Conservation (phyloP, 2,797 vertebrate species). For the Fistularia tabacaria region DNA sequence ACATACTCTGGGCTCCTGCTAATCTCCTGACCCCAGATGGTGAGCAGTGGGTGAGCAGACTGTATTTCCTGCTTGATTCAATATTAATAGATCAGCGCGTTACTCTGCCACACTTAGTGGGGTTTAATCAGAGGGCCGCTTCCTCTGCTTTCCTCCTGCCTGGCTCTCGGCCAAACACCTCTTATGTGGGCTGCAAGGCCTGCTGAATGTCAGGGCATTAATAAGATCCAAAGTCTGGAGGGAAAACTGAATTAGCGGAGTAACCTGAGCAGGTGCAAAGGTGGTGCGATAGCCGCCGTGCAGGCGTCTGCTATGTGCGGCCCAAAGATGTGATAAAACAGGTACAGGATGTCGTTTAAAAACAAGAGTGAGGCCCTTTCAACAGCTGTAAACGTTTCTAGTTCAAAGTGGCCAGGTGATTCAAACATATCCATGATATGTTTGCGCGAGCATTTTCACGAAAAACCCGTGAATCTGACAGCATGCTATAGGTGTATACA, state of each 20-base stretch:
- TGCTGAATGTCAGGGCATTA: constrained; percentile 27
- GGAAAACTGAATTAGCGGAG: constrained; percentile 44
- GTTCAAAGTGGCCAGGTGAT: too few species aligned
- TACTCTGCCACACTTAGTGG: constrained; percentile 26
- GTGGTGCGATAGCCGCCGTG: constrained; percentile 30
- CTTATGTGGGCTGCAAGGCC: constrained; percentile 15
- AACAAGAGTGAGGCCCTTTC: too few species aligned
- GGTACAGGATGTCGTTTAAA: constrained; percentile 6
- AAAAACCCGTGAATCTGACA: too few species aligned
- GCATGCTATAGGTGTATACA: too few species aligned
- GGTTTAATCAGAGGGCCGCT: constrained; percentile 14
- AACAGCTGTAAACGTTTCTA: not conserved
- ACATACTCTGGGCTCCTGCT: constrained; percentile 28
- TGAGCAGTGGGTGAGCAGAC: constrained; percentile 49
- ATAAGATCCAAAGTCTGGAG: constrained; percentile 12
- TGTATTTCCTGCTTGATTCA: constrained; percentile 66
- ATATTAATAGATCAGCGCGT: constrained; percentile 63
- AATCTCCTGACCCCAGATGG: constrained; percentile 50
- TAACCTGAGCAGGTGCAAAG: constrained; percentile 42
- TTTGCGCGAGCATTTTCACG: too few species aligned
- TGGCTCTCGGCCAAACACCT: constrained; percentile 37
- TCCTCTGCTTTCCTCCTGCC: not conserved
- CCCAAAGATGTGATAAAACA: constrained; percentile 15
- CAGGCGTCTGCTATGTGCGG: constrained; percentile 18
- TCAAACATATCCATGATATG: too few species aligned